Conservation (phyloP, 2,113 vertebrate genomes). For the Heliornis fulica region DNA sequence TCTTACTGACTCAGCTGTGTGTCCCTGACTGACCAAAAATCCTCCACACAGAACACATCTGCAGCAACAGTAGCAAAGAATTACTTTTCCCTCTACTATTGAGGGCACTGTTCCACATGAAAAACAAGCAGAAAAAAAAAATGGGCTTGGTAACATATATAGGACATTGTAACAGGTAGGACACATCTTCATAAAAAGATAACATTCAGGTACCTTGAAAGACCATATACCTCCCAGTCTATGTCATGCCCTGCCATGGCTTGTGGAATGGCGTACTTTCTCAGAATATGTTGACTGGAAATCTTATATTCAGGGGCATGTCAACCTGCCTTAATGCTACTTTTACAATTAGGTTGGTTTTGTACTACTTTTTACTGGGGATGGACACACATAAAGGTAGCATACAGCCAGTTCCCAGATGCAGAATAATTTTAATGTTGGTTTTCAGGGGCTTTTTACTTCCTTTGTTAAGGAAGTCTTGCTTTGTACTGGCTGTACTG, state of each 20-base stretch:
- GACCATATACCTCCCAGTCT: not conserved
- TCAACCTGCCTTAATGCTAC: not conserved
- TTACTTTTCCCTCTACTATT: not conserved
- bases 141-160: not conserved
- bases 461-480: not conserved
- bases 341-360: not conserved
- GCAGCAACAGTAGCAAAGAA: not conserved
- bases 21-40: not conserved
- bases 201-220: not conserved
- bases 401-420: not conserved
- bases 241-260: not conserved
- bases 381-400: accelerated
- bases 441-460: not conserved
- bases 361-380: not conserved
- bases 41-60: not conserved
- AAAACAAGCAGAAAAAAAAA: not conserved
- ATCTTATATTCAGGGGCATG: not conserved
- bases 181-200: not conserved
- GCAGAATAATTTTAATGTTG: not conserved
- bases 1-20: not conserved
- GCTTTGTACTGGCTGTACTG: not conserved
- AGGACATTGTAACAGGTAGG: not conserved
- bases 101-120: not conserved
- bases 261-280: not conserved
- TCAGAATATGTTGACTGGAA: not conserved